Base-by-base conservation (phyloP, 2,113 vertebrate species). In the Steatornis caripensis region DNA sequence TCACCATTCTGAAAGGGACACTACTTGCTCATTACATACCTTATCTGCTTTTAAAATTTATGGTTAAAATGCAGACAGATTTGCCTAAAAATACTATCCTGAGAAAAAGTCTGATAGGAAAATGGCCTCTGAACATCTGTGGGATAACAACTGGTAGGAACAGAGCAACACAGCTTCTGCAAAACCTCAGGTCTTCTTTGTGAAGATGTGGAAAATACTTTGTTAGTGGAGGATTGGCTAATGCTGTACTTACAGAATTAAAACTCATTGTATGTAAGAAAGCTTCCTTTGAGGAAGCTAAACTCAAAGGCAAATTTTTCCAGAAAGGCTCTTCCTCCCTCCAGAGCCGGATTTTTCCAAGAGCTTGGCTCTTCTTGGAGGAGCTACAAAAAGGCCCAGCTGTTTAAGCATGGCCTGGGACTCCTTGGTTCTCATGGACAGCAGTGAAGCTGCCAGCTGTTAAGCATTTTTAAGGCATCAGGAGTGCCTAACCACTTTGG, bases 221-320 rank as follows among this genome's bases (percentile, higher is more conserved):
- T 34, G 7, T n/a, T 72, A 94, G 49, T 2, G 45, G 16, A 71
- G 34, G 29, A 75, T 4, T 58, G 16, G 12, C 18, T 62, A 81
- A 62, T 12, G 6, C 37, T 68, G 43, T 57, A 37, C 41, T 84
- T 27, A 30, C 9, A 43, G 71, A 84, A 86, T n/a, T 81, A 69
- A 83, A 83, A 72, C 37, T 22, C 0, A 0, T 9, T 45, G 21
- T 27, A 51, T 0, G 0, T 39, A 66, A 81, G 51, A 77, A 62
- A 71, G 36, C 19, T 75, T 84, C 39, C 72, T 81, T n/a, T 54
- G 39, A 88, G 37, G 65, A 86, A 74, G 46, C 10, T 71, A 45
- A 91, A 84, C 36, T 55, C 43, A 62, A 70, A 84, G 10, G 29
- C 24, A 36, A 45, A 53, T 43, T 75, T 82, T 85, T 79, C 49